These are phyloP conservation scores for Eulemur macaco DNA, from an alignment of 2,113 vertebrate genomes.

Conservation along the genomic window DNA sequence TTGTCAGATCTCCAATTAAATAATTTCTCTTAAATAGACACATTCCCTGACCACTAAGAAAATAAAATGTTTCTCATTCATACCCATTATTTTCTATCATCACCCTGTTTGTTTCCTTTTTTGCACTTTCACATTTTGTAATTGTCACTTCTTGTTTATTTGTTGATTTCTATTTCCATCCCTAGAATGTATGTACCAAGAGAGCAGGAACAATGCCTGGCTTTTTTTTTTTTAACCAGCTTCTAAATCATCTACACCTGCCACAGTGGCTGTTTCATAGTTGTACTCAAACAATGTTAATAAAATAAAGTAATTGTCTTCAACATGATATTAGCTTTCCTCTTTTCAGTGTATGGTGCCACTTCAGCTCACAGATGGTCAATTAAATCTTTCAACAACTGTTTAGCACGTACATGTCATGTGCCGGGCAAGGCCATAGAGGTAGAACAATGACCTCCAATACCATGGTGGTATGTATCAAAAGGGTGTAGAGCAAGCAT, in stretches of 20 bases:
- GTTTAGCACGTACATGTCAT: background rate
- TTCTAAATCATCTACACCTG: background rate
- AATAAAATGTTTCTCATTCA: background rate
- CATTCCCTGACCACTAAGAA: background rate
- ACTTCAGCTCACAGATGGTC: background rate
- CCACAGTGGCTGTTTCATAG: background rate
- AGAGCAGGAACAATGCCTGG: background rate
- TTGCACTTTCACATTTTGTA: background rate
- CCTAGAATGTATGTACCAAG: background rate
- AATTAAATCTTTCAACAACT: background rate
- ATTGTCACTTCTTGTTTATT: background rate
- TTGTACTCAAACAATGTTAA: background rate
- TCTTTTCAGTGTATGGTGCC: background rate
- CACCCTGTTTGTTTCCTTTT: background rate
- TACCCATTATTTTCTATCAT: background rate
- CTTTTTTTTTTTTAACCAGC: background rate
- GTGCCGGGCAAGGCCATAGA: background rate
- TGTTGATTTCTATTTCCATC: background rate
- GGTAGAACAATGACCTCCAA: background rate
- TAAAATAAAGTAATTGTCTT: background rate
- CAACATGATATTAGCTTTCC: background rate
- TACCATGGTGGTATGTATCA: background rate
- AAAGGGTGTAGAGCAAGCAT: background rate
- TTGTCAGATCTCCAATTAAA: background rate
- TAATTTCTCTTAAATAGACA: background rate